Conservation (phyloP, 1,140 invertebrate species). For the Drosophila tropicalis region DNA sequence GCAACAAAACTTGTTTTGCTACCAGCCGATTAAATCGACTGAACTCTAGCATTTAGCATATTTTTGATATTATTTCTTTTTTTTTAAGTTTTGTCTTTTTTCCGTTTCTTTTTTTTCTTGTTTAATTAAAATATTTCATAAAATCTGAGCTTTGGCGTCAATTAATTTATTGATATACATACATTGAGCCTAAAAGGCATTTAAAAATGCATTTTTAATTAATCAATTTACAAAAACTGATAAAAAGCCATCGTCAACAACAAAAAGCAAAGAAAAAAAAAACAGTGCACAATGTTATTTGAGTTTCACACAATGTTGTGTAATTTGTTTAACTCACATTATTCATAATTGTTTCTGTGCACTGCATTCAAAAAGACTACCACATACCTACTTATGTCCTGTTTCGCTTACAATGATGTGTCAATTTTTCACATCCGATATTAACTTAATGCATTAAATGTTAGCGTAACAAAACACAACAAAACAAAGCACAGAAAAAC, state of each 20-base stretch:
- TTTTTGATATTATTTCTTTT: slow-evolving; percentile 4
- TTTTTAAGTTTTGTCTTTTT: not conserved
- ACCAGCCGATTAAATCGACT: not conserved
- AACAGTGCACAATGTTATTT: slow-evolving; percentile 28
- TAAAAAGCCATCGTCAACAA: slow-evolving; percentile 25
- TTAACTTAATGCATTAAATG: slow-evolving; percentile 7
- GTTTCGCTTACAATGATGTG: slow-evolving; percentile 15
- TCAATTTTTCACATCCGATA: slow-evolving; percentile 15
- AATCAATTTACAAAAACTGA: slow-evolving; percentile 43
- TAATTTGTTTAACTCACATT: slow-evolving; percentile 16
- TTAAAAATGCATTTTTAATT: slow-evolving; percentile 50
- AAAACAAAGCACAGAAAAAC: not conserved
- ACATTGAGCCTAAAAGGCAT: slow-evolving; percentile 5
- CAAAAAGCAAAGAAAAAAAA: not conserved
- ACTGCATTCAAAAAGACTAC: not conserved
- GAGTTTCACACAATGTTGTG: slow-evolving; percentile 30
- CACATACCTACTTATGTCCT: slow-evolving; percentile 8
- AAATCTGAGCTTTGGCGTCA: slow-evolving; percentile 23
- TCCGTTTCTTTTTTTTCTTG: not conserved
- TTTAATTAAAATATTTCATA: slow-evolving; percentile 35
- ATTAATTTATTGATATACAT: slow-evolving; percentile 20
- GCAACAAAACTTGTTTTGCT: slow-evolving; percentile 11
- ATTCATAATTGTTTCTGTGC: not conserved
- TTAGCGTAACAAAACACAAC: too few species aligned
- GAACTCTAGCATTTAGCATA: slow-evolving; percentile 39